Evolutionary conservation across 2,888 invertebrate genomes (phyloP), one percentile per base, ranked within the genome.

Genomic region (Dryocosmus kuriphilus): DNA sequence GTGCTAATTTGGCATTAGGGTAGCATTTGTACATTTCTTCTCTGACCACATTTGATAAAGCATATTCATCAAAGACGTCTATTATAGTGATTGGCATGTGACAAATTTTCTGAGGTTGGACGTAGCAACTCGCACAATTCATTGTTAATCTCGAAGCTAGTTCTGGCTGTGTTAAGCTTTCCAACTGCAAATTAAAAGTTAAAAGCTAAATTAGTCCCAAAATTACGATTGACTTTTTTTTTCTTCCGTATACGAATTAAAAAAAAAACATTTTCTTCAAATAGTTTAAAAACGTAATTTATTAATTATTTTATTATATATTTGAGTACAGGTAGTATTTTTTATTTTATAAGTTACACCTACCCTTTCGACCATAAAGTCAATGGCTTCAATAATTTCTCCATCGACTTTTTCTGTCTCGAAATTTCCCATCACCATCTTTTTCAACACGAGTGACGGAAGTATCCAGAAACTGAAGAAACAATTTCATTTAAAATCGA

Each of bases 291-390:
- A 22, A 22, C 22, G 9, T 3, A 9, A 22, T 22, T 74, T 55
- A 27, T 32, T 73, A 63, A 2, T 41, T 62, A 32, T 16, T n/a
- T 1, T 35, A 63, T 14, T 35, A n/a, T 61, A 65, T 30, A 19
- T 24, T 41, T 35, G 38, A 77, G 27, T 24, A 71, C 27, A 27
- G 55, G 35, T 76, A 75, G 30, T 35, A 41, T 51, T 30, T 35
- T 77, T n/a, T 19, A 73, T 35, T 35, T 22, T 35, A 14, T 1
- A 65, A 35, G 6, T 38, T 22, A 2, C 24, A 67, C 38, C 41
- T 93, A 97, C 97, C 92, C 95, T 94, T 92, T 97, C 97, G 27
- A 97, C 96, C 96, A 98, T 97, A 90, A 98, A 98, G 91, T 98
- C 97, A 82, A 97, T 95, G 41, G 97, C 96, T 88, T 96, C 96